Base-by-base conservation (phyloP, 2,888 invertebrate species). In the Megaustenia siamemsis region DNA sequence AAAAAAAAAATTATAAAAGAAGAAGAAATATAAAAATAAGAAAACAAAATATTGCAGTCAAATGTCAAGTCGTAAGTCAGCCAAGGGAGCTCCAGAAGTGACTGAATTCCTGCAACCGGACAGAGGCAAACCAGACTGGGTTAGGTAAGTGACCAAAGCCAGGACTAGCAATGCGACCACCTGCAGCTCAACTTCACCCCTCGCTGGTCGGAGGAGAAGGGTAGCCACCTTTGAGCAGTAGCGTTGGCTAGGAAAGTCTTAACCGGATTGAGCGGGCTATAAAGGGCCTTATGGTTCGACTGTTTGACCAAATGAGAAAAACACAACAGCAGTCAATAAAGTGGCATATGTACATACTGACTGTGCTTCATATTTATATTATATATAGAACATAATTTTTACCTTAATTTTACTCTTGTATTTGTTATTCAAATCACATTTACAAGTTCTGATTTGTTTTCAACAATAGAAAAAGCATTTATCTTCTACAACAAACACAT, bases 231-330 rank as follows among this genome's bases (percentile, higher is more conserved):
- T 76, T 10, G 18, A 60, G 63, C 66, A 28, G 66, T 15, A 66
- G 32, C 68, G 66, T 68, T 45, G 45, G 45, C 79, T 66, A 79
- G 79, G 45, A 73, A 79, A 79, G 79, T 35, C 66, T 66, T 79
- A 79, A 78, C 63, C 43, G 43, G 66, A 66, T 28, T 63, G 79
- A 66, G 79, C 32, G 79, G 32, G 79, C 66, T 45, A 73, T 66
- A 66, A 63, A 43, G 28, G 78, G 56, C 32, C 43, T 18, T 66
- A 66, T 40, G 66, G 79, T 68, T 79, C 63, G 28, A 79, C 66
- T 68, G 79, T 28, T 79, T 66, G 66, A 79, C 79, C 79, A 43
- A 68, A 79, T 79, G 79, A 79, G 21, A 79, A 63, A 77, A 53
- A 76, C 18, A 79, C 79, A n/a, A 79, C 79, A 66, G 32, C 63